Conservation (phyloP, 2,113 vertebrate genomes). For the Ictalurus furcatus region DNA sequence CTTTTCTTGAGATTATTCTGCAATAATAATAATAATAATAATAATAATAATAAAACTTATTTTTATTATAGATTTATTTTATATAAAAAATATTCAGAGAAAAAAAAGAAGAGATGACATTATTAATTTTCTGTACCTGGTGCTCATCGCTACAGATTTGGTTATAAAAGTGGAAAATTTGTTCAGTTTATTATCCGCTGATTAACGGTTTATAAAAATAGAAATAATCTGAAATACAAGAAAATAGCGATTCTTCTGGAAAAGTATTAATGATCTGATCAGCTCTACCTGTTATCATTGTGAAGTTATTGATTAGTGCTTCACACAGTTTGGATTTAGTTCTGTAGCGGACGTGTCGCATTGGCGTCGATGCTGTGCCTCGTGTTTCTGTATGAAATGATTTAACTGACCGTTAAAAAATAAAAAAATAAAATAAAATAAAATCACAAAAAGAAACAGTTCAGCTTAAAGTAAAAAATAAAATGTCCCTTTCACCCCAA, state of each 20-base stretch:
- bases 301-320: neutral
- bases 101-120: neutral
- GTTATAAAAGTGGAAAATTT: neutral
- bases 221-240: slow-evolving; percentile 15
- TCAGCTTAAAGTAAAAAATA: neutral
- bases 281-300: neutral
- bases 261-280: neutral
- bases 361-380: too few relatives aligned
- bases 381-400: neutral
- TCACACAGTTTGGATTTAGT: neutral
- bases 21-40: neutral
- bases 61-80: neutral
- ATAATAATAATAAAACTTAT: neutral
- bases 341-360: neutral
- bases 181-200: neutral
- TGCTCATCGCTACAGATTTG: neutral
- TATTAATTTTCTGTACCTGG: neutral
- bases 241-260: neutral
- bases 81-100: neutral
- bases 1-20: neutral
- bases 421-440: neutral
- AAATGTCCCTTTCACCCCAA: neutral
- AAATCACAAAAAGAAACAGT: neutral
- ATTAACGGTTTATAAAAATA: slow-evolving; percentile 24
- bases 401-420: neutral